phyloP scores from a whole-genome alignment of 2,797 vertebrate species.

The Rousettus madagascariensis region DNA sequence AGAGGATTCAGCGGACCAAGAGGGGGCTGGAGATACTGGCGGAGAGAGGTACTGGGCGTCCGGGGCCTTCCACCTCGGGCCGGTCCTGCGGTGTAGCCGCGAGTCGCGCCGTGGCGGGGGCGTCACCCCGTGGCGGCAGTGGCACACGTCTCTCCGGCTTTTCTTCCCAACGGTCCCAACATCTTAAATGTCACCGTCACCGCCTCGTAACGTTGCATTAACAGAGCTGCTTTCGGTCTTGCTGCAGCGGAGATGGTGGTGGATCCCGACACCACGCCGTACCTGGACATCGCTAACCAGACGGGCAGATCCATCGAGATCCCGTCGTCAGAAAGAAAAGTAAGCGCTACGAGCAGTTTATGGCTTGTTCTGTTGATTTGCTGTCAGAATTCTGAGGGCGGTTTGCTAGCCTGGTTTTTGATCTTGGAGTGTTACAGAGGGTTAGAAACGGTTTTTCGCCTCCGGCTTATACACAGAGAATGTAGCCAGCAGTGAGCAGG shows the following conservation, averaged over 20 bases:
- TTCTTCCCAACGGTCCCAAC: background rate
- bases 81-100: rapidly evolving
- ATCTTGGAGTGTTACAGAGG: background rate
- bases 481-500: rapidly evolving
- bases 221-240: background rate
- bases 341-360: slow-evolving; percentile 67
- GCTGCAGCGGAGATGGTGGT: slow-evolving; percentile 88
- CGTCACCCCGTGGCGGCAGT: rapidly evolving
- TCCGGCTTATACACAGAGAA: background rate
- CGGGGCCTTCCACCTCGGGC: rapidly evolving
- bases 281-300: slow-evolving; percentile 96
- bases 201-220: background rate
- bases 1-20: slow-evolving; percentile 91
- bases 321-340: slow-evolving; percentile 91
- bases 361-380: background rate
- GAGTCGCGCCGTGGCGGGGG: rapidly evolving
- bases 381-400: background rate
- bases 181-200: background rate
- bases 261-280: slow-evolving; percentile 88
- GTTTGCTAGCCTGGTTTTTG: background rate
- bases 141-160: rapidly evolving
- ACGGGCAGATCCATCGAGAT: slow-evolving; percentile 93
- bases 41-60: slow-evolving; percentile 87
- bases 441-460: background rate
- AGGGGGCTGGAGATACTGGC: slow-evolving; percentile 95